phyloP scores from a whole-genome alignment of 1,140 invertebrate species.

The Magallana gigas region DNA sequence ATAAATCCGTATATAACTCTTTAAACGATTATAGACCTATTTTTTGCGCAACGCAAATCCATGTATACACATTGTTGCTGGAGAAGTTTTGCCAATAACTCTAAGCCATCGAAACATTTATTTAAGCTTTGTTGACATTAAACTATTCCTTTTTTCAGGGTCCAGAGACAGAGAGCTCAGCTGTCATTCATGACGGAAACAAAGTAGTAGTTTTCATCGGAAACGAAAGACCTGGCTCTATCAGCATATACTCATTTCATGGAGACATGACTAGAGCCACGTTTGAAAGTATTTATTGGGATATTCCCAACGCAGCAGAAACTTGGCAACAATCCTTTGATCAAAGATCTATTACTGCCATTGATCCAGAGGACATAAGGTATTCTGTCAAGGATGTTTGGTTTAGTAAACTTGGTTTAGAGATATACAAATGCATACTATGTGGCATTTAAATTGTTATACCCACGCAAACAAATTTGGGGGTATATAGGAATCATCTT shows the following conservation, averaged over 20 bases:
- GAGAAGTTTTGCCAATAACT: no score
- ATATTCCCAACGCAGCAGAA: conserved; percentile 8
- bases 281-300: conserved; percentile 36
- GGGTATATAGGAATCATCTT: no score
- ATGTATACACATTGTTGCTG: no score
- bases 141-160: conserved; percentile 22
- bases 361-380: conserved; percentile 54
- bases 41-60: no score
- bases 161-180: conserved; percentile 47
- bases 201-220: conserved; percentile 47
- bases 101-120: no score
- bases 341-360: conserved; percentile 36
- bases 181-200: conserved; percentile 33
- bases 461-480: no score
- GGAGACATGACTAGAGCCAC: background rate
- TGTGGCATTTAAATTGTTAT: no score
- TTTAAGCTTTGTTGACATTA: no score
- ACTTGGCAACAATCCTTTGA: conserved; percentile 39
- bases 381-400: background rate
- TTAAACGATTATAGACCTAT: no score
- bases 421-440: no score
- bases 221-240: conserved; percentile 50
- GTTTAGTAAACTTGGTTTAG: no score
- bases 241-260: conserved; percentile 44
- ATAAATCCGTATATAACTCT: no score